Evolutionary conservation across 30 jellyfish, hydroid and myxozoan species (phyloP), one percentile per base, ranked within the genome.

Genomic region (Turritopsis dohrnii): DNA sequence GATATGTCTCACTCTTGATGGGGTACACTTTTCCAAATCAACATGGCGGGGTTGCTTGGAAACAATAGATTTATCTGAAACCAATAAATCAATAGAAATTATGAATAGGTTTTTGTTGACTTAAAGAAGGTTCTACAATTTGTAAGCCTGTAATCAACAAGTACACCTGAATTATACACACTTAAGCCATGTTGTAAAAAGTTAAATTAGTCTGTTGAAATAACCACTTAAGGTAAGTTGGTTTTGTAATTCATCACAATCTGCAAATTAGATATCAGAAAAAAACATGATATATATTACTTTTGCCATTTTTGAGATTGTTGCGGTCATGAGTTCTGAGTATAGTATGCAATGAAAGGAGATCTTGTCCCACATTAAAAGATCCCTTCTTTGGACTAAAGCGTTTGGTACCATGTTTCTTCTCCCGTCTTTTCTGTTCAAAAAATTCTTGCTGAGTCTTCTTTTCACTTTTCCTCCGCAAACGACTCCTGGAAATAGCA

Each of bases 371-470:
- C 16, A 69, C 19, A 69, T 27, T 19, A 27, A 69, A 69, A 23
- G 31, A 17, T 1, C 30, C 77, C 19, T 69, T 69, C 77, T 69
- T 69, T 23, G 77, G 77, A 69, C 77, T 29, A 22, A 77, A 77
- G 21, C 27, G 71, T 60, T 77, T 77, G 18, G 29, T 77, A 28
- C 85, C 85, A 77, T 29, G 72, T 29, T 7, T 77, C 18, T 77
- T 77, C 18, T 77, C 72, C 19, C 53, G 74, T 29, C 85, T 77
- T 29, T 77, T 77, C 28, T 29, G 66, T 52, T 77, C 85, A 77
- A 77, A 77, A 7, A 24, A 77, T 66, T 77, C 71, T 52, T 77
- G 85, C 72, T 77, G 85, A 77, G 53, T 77, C 85, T 77, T 77
- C 18, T 77, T 77, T 30, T 77, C 85, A 77, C 53, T 77, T 52